Base-by-base conservation (phyloP, 2,113 vertebrate genomes). In the Ovis canadensis region DNA sequence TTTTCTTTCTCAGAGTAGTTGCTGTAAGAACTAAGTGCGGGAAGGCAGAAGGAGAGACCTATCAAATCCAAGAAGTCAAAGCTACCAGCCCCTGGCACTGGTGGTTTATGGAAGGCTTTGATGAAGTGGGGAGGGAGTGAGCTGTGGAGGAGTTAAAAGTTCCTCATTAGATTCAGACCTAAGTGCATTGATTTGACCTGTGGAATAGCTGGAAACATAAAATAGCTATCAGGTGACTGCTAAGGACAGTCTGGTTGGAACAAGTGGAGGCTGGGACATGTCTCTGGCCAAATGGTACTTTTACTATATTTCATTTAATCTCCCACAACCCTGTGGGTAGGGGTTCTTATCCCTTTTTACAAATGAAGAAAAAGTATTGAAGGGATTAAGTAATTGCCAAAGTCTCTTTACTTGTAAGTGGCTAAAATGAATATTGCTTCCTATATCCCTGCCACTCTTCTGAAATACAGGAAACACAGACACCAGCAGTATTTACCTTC, bases 331-430 rank as follows among this genome's bases (percentile, higher is more conserved):
- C 43, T 93, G 77, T 3, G 33, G 57, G 90, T 92, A 88, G 48
- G 23, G 57, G 29, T 64, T 95, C 71, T 92, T 97, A 97, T 43
- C 67, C 88, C 91, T 94, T 97, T 97, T 97, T 85, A 96, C 55
- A 96, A 89, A 95, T 97, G 96, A 96, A 89, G 81, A 50, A 90
- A 94, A 94, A 85, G 81, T 90, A 84, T 96, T 57, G 6, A 95
- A 88, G 95, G 81, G 95, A 96, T 97, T 97, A 96, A 92, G 80
- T 96, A 85, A 90, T 98, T 96, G 85, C 81, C 81, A 96, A 57
- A 43, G 81, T 88, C 60, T 97, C 81, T 95, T 96, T 96, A 98
- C 84, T 95, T 92, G 48, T 97, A 82, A 97, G 67, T 94, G 82
- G 59, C 64, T 97, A 90, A 95, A 97, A 92, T 78, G 90, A 97